Evolutionary conservation across 2,113 vertebrate genomes (phyloP).

Genomic region (Geococcyx californianus): DNA sequence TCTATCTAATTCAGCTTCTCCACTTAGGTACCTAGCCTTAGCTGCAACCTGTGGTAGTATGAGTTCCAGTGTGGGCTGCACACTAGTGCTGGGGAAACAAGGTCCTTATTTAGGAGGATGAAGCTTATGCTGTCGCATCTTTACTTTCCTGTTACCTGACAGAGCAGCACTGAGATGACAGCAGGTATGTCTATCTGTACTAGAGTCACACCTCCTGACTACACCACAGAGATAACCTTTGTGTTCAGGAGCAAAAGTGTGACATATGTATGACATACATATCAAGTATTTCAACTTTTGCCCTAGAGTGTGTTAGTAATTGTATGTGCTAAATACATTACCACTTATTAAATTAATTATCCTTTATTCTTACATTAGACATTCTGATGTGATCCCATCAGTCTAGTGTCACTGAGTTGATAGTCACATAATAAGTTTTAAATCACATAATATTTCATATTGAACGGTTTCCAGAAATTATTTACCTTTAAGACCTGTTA

Average conservation of each 20-base stretch:
- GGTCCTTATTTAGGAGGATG: not conserved
- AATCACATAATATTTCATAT: not conserved
- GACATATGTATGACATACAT: not conserved
- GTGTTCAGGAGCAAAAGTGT: not conserved
- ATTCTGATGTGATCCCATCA: not conserved
- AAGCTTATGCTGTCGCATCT: not conserved
- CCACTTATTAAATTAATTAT: constrained; percentile 50
- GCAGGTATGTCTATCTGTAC: not conserved
- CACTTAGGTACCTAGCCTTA: no score
- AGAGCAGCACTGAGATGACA: not conserved
- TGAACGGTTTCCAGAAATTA: not conserved
- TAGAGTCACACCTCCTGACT: not conserved
- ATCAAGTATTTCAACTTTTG: constrained; percentile 18
- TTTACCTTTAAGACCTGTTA: not conserved
- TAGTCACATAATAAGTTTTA: constrained; percentile 22
- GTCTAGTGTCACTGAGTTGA: not conserved
- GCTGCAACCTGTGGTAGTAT: not conserved
- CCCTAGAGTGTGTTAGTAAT: not conserved
- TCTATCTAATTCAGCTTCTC: not conserved
- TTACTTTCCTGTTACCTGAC: not conserved
- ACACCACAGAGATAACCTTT: not conserved
- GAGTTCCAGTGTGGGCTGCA: not conserved
- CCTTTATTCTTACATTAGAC: constrained; percentile 3
- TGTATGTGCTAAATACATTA: constrained; percentile 22
- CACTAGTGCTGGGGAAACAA: not conserved